Conservation (phyloP, 1,140 invertebrate genomes). For the Caenorhabditis inopinata region DNA sequence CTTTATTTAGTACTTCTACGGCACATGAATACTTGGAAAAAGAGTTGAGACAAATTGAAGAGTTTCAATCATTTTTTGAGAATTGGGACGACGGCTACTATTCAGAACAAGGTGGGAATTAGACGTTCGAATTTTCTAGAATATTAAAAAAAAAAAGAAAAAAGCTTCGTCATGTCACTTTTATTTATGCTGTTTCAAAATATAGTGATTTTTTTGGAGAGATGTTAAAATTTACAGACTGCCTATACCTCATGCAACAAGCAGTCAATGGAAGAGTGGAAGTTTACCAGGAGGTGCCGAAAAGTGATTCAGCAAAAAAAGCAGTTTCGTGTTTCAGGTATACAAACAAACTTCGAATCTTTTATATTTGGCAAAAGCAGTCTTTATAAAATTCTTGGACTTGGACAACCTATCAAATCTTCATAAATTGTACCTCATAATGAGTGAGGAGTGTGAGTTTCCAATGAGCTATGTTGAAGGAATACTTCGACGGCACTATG, state of each 20-base stretch:
- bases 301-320: neutral
- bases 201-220: too few relatives aligned
- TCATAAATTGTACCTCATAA: neutral
- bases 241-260: neutral
- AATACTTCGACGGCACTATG: neutral
- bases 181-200: neutral
- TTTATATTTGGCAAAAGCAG: neutral
- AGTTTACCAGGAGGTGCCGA: neutral
- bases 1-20: neutral
- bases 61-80: neutral
- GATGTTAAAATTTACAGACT: too few relatives aligned
- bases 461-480: neutral
- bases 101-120: neutral
- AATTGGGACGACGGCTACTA: neutral
- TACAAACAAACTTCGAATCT: neutral
- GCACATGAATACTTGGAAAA: neutral
- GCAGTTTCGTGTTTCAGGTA: too few relatives aligned
- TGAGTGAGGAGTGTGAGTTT: neutral
- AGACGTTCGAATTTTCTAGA: too few relatives aligned
- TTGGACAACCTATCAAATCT: neutral
- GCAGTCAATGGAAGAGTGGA: neutral
- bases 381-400: neutral
- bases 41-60: neutral
- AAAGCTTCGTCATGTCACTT: too few relatives aligned
- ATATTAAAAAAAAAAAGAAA: neutral